phyloP scores from a whole-genome alignment of 2,113 vertebrate species.

The Xenotilapia leptura region DNA sequence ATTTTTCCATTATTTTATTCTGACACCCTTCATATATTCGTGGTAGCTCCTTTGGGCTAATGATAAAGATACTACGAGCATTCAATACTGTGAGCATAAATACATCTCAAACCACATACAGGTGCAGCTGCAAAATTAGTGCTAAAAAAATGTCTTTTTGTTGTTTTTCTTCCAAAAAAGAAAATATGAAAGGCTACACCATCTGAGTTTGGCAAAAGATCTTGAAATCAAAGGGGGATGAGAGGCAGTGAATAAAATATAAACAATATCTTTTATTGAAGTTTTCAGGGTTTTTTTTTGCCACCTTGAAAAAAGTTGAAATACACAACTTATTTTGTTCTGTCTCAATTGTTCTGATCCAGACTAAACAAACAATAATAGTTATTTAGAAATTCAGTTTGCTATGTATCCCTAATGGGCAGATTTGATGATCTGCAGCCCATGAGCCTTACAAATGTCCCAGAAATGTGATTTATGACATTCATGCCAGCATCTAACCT shows the following conservation, averaged over 20 bases:
- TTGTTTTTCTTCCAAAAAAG: not conserved
- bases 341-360: not conserved
- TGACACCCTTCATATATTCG: accelerated
- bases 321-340: not conserved
- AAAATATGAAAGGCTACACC: not conserved
- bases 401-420: not conserved
- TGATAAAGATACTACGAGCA: not conserved
- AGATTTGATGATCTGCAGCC: not conserved
- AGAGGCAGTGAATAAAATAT: not conserved
- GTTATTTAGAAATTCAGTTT: not conserved
- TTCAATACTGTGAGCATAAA: not conserved
- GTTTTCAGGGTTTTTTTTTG: accelerated
- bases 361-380: not conserved
- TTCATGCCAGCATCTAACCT: slow-evolving; percentile 19
- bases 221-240: not conserved
- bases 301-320: not conserved
- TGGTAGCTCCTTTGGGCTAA: not conserved
- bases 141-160: not conserved
- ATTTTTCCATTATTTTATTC: not conserved
- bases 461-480: not conserved
- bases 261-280: not conserved
- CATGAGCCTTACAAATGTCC: not conserved
- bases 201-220: not conserved
- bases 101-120: not conserved
- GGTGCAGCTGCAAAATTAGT: not conserved